Base-by-base conservation (phyloP, 2,888 invertebrate species). In the Cheilosia pagana region DNA sequence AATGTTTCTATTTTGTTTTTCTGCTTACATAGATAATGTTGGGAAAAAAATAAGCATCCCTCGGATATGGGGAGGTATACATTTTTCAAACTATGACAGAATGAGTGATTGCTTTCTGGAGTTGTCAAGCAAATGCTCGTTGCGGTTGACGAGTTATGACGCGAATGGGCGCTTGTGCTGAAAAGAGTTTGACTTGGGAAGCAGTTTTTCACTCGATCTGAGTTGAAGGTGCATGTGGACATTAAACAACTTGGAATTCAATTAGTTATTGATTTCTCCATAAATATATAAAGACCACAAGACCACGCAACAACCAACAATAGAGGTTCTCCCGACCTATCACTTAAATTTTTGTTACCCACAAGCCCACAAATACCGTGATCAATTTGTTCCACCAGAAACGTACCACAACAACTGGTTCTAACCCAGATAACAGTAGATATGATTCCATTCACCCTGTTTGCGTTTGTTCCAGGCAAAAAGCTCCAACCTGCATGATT, bases 361-460 rank as follows among this genome's bases (percentile, higher is more conserved):
- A 45, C n/a, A 16, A 48, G 21, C 21, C 25, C 25, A 45, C 41
- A 55, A 31, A 31, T 48, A 48, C 70, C 35, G 45, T 57, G 31
- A 57, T 43, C 14, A 70, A 70, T 57, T 70, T 43, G 45, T 48
- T 70, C 23, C 48, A 48, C 31, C 57, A 57, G 43, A 59, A 59
- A 48, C 31, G 35, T 59, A 35, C 45, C 57, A 48, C 43, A 48
- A 25, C 70, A 48, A 70, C 70, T 59, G 57, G n/a, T 48, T 55
- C 70, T 70, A 70, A 70, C 70, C 70, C 48, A 70, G 70, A 59
- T 59, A 57, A n/a, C 21, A 28, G 39, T 45, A 4, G 23, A 23
- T 45, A 45, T 43, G 43, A 39, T 70, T 70, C 70, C 70, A 70
- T 48, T 70, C 41, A 57, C 45, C 71, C 39, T 65, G 23, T 39